Evolutionary conservation across 1,140 invertebrate species (phyloP), one percentile per base, ranked within the genome.

Genomic region (Bombus pascuorum): DNA sequence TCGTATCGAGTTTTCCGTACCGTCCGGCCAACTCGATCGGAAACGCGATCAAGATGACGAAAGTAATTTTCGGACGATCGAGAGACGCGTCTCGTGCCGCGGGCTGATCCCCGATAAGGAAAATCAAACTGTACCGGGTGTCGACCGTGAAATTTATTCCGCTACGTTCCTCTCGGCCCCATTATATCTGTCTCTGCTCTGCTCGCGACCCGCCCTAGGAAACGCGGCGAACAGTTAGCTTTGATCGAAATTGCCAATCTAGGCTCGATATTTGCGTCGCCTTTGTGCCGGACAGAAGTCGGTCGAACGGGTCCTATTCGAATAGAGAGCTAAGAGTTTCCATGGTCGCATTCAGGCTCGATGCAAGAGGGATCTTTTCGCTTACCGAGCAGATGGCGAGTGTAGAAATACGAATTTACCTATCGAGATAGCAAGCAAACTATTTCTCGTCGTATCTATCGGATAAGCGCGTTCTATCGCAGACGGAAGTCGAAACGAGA

Each of bases 1-100:
- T 91, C 90, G 89, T 89, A 89, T 89, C 86, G 89, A 91, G 90
- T 91, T 91, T 91, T 89, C 90, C 89, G 59, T 66, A 66, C 76
- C 72, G 71, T 65, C 87, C 76, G 73, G 74, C 34, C 83, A 86
- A 90, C 73, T 90, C 89, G 89, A 91, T 90, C 89, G 89, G 89
- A 90, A 90, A 90, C 81, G 83, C 89, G 89, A 90, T 90, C 89
- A 86, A 81, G 89, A 88, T 53, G 83, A 77, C 81, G 79, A 91
- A 91, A 90, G 87, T 91, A 91, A 91, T 91, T 90, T 90, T 91
- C 84, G 90, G 89, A 70, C 90, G 85, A 83, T 88, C 89, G 68
- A 47, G n/a, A 68, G 47, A 32, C 76, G 87, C 68, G 65, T 62
- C 28, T 81, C 59, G 59, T 53, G 82, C 83, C 83, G 53, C 53